phyloP scores from a whole-genome alignment of 2,888 invertebrate genomes.

The Parnassius apollo region DNA sequence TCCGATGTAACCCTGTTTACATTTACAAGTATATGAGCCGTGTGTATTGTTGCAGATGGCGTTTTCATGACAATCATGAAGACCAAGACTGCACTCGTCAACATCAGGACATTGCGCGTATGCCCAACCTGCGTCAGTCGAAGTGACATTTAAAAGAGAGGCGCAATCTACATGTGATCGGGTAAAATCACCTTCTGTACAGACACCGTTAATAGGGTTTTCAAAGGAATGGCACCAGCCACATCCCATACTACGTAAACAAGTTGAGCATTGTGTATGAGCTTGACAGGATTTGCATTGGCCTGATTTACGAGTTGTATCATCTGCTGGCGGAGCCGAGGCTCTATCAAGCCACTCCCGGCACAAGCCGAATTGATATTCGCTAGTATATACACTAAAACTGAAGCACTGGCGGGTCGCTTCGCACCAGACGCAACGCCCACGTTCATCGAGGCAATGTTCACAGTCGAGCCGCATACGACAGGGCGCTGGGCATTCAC shows the following conservation, averaged over 20 bases:
- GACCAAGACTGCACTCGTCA: conserved; percentile 93
- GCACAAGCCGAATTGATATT: conserved; percentile 96
- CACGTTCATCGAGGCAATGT: conserved; percentile 91
- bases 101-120: conserved; percentile 96
- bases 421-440: conserved; percentile 97
- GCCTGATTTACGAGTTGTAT: conserved; percentile 69
- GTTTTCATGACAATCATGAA: conserved; percentile 94
- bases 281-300: conserved; percentile 91
- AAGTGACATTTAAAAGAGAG: conserved; percentile 82
- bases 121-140: conserved; percentile 90
- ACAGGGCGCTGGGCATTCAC: conserved; percentile 91
- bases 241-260: conserved; percentile 91
- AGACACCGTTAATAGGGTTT: conserved; percentile 93
- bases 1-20: conserved; percentile 92
- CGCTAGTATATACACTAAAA: conserved; percentile 96
- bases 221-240: conserved; percentile 96
- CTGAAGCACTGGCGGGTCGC: conserved; percentile 95
- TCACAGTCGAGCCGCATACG: conserved; percentile 88
- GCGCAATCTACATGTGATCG: conserved; percentile 88
- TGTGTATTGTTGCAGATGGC: conserved; percentile 96
- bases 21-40: conserved; percentile 94
- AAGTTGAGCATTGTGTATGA: conserved; percentile 88
- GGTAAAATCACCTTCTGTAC: conserved; percentile 93
- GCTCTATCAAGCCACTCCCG: conserved; percentile 95
- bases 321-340: conserved; percentile 68